Conservation (phyloP, 2,888 invertebrate species). For the Alloscopus bannaensis region DNA sequence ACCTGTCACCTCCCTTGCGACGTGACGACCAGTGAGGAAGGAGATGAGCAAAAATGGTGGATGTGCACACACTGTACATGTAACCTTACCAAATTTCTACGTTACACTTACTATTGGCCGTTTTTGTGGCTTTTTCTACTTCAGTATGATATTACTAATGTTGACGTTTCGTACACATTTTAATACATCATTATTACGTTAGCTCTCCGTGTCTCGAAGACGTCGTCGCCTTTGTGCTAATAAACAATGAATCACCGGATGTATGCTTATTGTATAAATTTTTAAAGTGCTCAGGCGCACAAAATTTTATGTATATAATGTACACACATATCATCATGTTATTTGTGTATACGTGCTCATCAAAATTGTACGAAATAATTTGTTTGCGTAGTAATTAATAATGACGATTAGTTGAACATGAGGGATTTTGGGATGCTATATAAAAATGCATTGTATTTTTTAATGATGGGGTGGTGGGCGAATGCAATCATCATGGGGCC, state of each 20-base stretch:
- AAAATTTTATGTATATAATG: conserved; percentile 28
- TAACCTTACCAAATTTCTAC: too few relatives aligned
- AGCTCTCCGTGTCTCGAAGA: conserved; percentile 17
- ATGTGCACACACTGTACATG: too few relatives aligned
- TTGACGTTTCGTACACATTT: conserved; percentile 23
- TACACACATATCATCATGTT: conserved; percentile 30
- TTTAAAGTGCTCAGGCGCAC: conserved; percentile 21
- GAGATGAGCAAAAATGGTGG: conserved; percentile 3
- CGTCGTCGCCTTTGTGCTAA: conserved; percentile 56
- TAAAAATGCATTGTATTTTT: not conserved
- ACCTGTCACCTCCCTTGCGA: conserved; percentile 53
- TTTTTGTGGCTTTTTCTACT: not conserved
- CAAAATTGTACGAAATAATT: conserved; percentile 58
- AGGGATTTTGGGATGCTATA: conserved; percentile 21
- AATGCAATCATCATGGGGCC: conserved; percentile 16
- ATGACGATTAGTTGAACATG: conserved; percentile 53
- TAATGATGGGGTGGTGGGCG: not conserved
- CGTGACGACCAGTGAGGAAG: not conserved
- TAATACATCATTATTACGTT: conserved; percentile 18
- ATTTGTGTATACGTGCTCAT: conserved; percentile 43
- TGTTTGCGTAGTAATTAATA: conserved; percentile 58
- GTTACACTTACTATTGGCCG: too few relatives aligned
- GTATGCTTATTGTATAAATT: conserved; percentile 16
- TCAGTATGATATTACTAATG: not conserved
- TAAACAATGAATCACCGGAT: conserved; percentile 51